Base-by-base conservation (phyloP, 2,888 invertebrate genomes). In the Lysandra bellargus region DNA sequence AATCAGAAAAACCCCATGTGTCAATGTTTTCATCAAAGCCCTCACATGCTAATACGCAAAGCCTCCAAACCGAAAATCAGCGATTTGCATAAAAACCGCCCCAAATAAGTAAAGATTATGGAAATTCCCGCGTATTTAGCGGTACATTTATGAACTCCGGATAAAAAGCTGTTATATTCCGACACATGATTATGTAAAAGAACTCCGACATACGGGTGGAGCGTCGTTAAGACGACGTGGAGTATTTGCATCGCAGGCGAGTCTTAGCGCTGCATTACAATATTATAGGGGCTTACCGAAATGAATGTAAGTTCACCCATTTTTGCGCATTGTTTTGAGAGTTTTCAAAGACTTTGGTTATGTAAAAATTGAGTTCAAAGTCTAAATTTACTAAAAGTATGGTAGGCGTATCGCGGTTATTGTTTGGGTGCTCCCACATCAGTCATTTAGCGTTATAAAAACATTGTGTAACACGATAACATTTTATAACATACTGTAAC, bases 171-270 rank as follows among this genome's bases (percentile, higher is more conserved):
- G 93, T 91, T 93, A 91, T 93, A 91, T 92, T 92, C 91, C 91
- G 92, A 90, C 93, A 92, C 92, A 91, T 93, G 92, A 94, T 93
- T 93, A 93, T 94, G 93, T 93, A 91, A 94, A 94, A 93, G 91
- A 92, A 94, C 92, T 92, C 89, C 85, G 83, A 83, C 89, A 85
- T 87, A 85, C 87, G 87, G 90, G 90, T 88, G 89, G 88, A 87
- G 90, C 88, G 91, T 91, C 90, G 91, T 92, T 94, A 93, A 93
- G 92, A 92, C 84, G 86, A 87, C 85, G 84, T 84, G 85, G 82
- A 82, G 87, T 89, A 93, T 94, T 94, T 93, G 91, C 92, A 94
- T 92, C 89, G 87, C 81, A 78, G 83, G 81, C 82, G 82, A 64
- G 82, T 81, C 79, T 82, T 81, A 83, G 81, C 79, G 72, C 78